These are phyloP conservation scores for Furcifer pardalis DNA, from an alignment of 2,797 vertebrate genomes.

Conservation along the genomic window DNA sequence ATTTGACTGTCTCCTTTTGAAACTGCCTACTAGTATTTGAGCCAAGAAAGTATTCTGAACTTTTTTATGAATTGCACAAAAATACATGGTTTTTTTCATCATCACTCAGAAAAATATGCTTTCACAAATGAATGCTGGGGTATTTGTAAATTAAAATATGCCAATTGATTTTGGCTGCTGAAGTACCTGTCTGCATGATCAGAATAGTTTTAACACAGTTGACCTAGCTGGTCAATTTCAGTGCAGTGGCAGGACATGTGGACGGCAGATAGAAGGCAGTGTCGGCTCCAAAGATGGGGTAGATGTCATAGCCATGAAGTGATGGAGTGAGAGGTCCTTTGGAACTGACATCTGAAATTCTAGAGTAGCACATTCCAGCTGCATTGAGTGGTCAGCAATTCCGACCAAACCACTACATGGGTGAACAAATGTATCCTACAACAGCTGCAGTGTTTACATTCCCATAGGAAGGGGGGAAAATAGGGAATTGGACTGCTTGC, in stretches of 20 bases:
- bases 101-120: background rate
- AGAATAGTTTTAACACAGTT: background rate
- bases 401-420: background rate
- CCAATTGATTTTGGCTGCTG: background rate
- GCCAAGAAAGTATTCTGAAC: too few relatives aligned
- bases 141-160: background rate
- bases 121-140: background rate
- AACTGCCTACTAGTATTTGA: background rate
- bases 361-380: background rate
- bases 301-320: background rate
- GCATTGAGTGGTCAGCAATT: background rate
- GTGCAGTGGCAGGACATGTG: background rate
- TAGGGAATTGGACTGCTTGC: background rate
- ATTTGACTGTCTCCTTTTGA: background rate
- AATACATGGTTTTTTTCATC: too few relatives aligned
- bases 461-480: background rate
- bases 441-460: constrained; percentile 22
- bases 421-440: background rate
- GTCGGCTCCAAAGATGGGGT: background rate
- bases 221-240: background rate
- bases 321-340: background rate
- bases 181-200: background rate
- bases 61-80: too few relatives aligned
- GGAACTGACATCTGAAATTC: background rate
- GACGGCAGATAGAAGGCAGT: background rate